Conservation (phyloP, 2,797 vertebrate genomes). For the Rhodeus uyekii region DNA sequence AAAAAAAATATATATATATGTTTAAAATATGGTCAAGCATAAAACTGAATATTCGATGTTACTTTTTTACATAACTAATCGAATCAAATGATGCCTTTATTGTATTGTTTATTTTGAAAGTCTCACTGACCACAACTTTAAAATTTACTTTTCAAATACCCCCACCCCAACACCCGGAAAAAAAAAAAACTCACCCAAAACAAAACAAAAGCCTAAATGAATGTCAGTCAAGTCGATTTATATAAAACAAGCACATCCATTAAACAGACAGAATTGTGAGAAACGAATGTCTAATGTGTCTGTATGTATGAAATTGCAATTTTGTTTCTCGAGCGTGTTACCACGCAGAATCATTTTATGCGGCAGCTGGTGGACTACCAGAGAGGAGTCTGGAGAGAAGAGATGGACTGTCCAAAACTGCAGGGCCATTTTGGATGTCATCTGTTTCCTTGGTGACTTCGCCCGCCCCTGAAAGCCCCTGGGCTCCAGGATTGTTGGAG, state of each 20-base stretch:
- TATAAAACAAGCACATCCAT: not conserved
- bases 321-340: constrained; percentile 17
- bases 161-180: too few relatives aligned
- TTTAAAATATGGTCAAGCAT: too few relatives aligned
- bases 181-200: too few relatives aligned
- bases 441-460: constrained; percentile 96
- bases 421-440: constrained; percentile 96
- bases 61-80: not conserved
- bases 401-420: constrained; percentile 82
- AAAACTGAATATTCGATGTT: too few relatives aligned
- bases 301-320: not conserved
- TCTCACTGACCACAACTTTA: not conserved
- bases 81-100: not conserved
- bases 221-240: not conserved
- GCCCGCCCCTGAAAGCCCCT: constrained; percentile 90
- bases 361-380: constrained; percentile 76
- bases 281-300: not conserved
- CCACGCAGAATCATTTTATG: constrained; percentile 59
- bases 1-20: too few relatives aligned
- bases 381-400: constrained; percentile 57
- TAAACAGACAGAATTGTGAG: not conserved
- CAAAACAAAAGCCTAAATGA: not conserved
- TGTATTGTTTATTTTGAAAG: not conserved
- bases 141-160: not conserved
- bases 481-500: constrained; percentile 89